Evolutionary conservation across 2,113 vertebrate genomes (phyloP), one percentile per base, ranked within the genome.

Genomic region (Columbina picui): DNA sequence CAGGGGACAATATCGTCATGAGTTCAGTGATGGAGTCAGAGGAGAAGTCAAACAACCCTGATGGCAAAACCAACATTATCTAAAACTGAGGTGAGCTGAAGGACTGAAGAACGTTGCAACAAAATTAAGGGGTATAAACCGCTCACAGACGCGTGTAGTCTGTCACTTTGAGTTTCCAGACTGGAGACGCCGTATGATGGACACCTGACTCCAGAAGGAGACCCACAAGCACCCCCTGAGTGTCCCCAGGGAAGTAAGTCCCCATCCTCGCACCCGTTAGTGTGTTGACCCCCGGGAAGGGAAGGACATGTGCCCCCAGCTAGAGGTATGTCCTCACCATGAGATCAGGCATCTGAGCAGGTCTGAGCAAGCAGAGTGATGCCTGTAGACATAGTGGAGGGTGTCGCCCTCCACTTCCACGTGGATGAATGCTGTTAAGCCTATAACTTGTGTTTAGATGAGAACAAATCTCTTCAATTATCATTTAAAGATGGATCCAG

Each of bases 321-420:
- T 88, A 27, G 29, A 64, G 26, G 6, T 43, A 52, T 1, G 0
- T 34, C 32, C 39, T 53, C 32, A 14, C n/a, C 15, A 4, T 5
- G 30, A 45, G 34, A 25, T n/a, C 59, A 36, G n/a, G 23, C 41
- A 70, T 7, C 15, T 2, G 27, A 4, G 18, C 21, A 17, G 29
- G 26, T 23, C 68, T 60, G 49, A 89, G 47, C 53, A 25, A 70
- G 41, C 39, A 57, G 34, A 7, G 10, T 19, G 71, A 38, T 1
- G 15, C 0, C 0, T 12, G 14, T 19, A 36, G 70, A 3, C 27
- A 9, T 0, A 0, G 25, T 12, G 1, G 65, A 78, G 11, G 45
- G 10, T 49, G 57, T 77, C 61, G 39, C 56, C 47, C 56, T 52
- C 41, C 69, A 5, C 29, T 67, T 41, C 76, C 41, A 50, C 1